phyloP scores from a whole-genome alignment of 1,140 invertebrate genomes.

The Leguminivora glycinivorella region DNA sequence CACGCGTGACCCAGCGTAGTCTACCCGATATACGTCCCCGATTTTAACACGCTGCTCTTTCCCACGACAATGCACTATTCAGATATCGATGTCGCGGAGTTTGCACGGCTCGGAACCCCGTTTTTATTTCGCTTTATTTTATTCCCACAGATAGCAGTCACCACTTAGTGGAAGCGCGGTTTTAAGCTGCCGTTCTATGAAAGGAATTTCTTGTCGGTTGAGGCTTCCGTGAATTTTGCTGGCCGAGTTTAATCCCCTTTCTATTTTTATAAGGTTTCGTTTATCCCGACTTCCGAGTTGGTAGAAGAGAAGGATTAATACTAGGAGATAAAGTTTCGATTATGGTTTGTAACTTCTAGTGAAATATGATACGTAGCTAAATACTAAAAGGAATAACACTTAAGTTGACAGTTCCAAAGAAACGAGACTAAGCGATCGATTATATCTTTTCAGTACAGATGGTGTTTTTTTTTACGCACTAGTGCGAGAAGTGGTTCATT shows the following conservation, averaged over 20 bases:
- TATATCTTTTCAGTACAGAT: no score
- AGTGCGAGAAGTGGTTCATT: no score
- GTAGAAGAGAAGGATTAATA: not conserved
- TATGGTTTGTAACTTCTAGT: not conserved
- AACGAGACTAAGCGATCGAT: no score
- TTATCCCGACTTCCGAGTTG: not conserved
- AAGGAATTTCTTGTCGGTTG: conserved; percentile 16
- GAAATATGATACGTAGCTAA: not conserved
- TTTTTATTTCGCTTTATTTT: conserved; percentile 25
- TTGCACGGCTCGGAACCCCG: conserved; percentile 1
- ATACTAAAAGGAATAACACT: no score
- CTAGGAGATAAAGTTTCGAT: not conserved
- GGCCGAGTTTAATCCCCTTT: conserved; percentile 1
- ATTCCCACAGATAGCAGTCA: conserved; percentile 25
- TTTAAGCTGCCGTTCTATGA: conserved; percentile 21
- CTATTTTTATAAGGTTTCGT: conserved; percentile 2
- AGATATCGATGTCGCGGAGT: conserved; percentile 23
- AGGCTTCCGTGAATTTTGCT: conserved; percentile 15
- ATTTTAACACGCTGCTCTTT: conserved; percentile 3
- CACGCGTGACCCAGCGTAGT: not conserved
- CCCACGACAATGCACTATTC: conserved; percentile 27
- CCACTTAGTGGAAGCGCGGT: conserved; percentile 22
- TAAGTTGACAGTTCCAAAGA: no score
- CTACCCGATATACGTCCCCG: not conserved
- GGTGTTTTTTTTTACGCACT: no score